A percentile compares a stretch with the other conserved stretches of the same genome.
These are phyloP conservation scores for Siphonodentalium dalli DNA, from an alignment of 2,888 invertebrate genomes.

Conservation along the genomic window DNA sequence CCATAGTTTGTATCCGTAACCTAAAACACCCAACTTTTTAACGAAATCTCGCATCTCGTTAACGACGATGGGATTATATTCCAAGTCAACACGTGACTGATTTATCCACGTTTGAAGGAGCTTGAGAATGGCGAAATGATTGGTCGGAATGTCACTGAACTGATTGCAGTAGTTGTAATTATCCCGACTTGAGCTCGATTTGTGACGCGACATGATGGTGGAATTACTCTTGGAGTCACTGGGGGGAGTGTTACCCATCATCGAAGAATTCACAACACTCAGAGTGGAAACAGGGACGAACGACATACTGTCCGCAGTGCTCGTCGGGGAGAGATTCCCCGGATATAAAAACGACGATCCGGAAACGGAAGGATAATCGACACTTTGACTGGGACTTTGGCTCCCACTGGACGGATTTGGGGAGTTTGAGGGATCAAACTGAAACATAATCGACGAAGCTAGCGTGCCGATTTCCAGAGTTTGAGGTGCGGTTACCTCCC, in stretches of 20 bases:
- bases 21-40: conserved; percentile 68
- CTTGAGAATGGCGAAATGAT: conserved; percentile 57
- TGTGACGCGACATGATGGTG: conserved; percentile 2
- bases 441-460: conserved; percentile 60
- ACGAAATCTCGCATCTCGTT: conserved; percentile 70
- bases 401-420: conserved; percentile 50
- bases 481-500: too few species aligned
- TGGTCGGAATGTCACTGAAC: conserved; percentile 51
- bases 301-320: conserved; percentile 20
- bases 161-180: conserved; percentile 35
- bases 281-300: too few species aligned
- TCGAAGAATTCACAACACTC: too few species aligned
- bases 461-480: too few species aligned
- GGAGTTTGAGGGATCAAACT: conserved; percentile 61
- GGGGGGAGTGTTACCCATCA: too few species aligned
- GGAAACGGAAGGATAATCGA: conserved; percentile 45
- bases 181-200: conserved; percentile 5
- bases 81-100: conserved; percentile 57
- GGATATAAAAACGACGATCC: conserved; percentile 16
- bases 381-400: conserved; percentile 44
- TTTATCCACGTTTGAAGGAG: conserved; percentile 62
- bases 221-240: too few species aligned
- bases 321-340: conserved; percentile 8
- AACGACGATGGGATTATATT: conserved; percentile 60
- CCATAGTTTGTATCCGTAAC: conserved; percentile 69